These are phyloP conservation scores for Doryteuthis pealeii DNA, from an alignment of 1,140 invertebrate genomes.

Conservation along the genomic window DNA sequence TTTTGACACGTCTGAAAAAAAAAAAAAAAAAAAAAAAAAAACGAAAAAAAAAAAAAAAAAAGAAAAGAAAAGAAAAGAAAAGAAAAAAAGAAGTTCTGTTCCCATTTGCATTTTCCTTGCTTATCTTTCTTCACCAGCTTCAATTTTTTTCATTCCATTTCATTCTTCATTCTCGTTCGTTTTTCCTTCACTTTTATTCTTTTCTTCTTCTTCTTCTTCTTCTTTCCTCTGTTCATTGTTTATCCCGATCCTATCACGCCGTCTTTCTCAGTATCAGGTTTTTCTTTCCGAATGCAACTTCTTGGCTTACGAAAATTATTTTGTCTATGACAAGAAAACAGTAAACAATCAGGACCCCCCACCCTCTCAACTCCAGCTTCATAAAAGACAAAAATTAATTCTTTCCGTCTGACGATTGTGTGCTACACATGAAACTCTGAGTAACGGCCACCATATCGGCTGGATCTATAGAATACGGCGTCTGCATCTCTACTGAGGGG, in stretches of 20 bases:
- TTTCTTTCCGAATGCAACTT: background rate
- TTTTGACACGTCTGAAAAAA: too few species aligned
- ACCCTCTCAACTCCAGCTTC: too few species aligned
- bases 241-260: background rate
- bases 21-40: too few species aligned
- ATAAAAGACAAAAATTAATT: too few species aligned
- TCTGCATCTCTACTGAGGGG: too few species aligned
- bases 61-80: too few species aligned
- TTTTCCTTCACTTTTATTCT: background rate
- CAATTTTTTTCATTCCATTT: background rate
- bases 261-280: background rate
- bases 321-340: background rate
- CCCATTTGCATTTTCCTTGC: background rate
- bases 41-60: too few species aligned
- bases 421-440: too few species aligned
- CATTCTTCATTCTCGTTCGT: background rate
- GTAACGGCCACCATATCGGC: too few species aligned
- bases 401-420: too few species aligned
- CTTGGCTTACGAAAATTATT: background rate
- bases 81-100: background rate
- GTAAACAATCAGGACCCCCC: background rate
- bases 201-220: background rate
- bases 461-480: too few species aligned
- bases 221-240: background rate
- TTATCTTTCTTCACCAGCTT: background rate